Percentiles rank a stretch among this genome's conserved stretches.
Evolutionary conservation across 2,113 vertebrate species (phyloP).

Genomic region (Abramis brama): DNA sequence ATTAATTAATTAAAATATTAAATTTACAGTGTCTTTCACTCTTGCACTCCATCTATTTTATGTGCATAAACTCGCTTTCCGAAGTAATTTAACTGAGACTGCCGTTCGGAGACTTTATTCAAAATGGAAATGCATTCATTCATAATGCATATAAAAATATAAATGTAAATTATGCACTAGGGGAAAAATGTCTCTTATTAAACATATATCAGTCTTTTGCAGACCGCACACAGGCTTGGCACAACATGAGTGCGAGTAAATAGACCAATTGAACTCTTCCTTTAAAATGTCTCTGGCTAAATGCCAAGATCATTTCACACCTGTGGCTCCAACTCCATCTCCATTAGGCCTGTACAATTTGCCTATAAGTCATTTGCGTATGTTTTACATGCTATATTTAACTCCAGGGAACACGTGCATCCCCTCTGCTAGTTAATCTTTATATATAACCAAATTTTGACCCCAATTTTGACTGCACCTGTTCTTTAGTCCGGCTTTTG

Average conservation of each 20-base stretch:
- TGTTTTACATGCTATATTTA: conserved; percentile 40
- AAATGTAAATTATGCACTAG: not conserved
- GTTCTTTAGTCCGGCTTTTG: not conserved
- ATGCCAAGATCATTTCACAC: not conserved
- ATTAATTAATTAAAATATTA: no score
- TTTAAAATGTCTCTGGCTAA: not conserved
- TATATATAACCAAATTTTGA: conserved; percentile 10
- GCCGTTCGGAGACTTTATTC: not conserved
- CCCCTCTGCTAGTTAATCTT: conserved; percentile 8
- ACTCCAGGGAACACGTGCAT: conserved; percentile 30
- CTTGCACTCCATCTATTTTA: not conserved
- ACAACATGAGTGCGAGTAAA: not conserved
- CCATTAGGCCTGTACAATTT: conserved; percentile 32
- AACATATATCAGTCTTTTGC: no score
- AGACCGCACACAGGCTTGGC: not conserved
- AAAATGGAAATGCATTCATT: not conserved
- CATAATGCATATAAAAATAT: not conserved
- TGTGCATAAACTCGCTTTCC: not conserved
- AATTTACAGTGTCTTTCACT: no score
- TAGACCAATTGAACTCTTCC: not conserved
- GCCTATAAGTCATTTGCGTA: conserved; percentile 32
- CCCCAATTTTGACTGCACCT: conserved; percentile 40
- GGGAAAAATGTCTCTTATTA: not conserved
- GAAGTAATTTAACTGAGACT: no score
- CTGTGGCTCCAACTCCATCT: not conserved